Conservation (phyloP, 2,797 vertebrate species). For the Phyllotis vaccarum region DNA sequence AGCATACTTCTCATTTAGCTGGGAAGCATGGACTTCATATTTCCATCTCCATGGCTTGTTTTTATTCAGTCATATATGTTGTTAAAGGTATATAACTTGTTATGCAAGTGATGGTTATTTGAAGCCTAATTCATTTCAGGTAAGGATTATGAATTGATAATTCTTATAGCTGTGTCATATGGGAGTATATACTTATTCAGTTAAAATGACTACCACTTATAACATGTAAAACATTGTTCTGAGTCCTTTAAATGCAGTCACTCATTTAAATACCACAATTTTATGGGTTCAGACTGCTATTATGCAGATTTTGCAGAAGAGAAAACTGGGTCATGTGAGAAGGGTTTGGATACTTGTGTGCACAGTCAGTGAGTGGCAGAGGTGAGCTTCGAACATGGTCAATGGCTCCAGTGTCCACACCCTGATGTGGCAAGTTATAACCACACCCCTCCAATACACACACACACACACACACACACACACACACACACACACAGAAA, state of each 20-base stretch:
- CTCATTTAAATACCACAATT: not conserved
- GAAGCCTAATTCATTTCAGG: not conserved
- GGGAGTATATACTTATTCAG: not conserved
- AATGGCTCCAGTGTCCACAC: not conserved
- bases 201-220: constrained; percentile 4
- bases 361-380: not conserved
- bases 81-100: not conserved
- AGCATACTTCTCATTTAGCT: not conserved
- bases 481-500: not conserved
- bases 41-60: not conserved
- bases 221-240: not conserved
- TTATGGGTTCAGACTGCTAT: not conserved
- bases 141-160: not conserved
- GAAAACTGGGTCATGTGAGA: not conserved
- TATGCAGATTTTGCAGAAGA: not conserved
- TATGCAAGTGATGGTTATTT: not conserved
- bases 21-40: not conserved
- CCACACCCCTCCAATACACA: no score
- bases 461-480: no score
- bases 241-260: not conserved
- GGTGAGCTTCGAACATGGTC: not conserved
- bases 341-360: not conserved
- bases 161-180: not conserved
- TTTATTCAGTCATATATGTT: not conserved
- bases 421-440: not conserved